Base-by-base conservation (phyloP, 2,113 vertebrate genomes). In the Puffinus mauretanicus region DNA sequence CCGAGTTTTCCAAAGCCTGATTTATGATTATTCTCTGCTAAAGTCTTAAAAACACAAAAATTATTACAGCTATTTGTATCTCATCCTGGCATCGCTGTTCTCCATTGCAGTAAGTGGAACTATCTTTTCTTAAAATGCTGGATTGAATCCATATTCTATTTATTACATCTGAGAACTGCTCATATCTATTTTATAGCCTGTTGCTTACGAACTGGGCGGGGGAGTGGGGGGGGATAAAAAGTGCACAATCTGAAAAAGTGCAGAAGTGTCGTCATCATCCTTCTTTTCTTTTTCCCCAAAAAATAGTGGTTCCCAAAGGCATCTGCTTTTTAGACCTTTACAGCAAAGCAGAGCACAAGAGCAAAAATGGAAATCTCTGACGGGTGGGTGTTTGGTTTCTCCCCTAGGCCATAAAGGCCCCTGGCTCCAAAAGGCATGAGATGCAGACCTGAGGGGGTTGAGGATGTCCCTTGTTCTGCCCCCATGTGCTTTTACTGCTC, bases 51-150 rank as follows among this genome's bases (percentile, higher is more conserved):
- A 81, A 5, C 79, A 86, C 44, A 86, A 47, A 94, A 95, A 87
- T 82, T 77, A 93, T 91, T 93, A n/a, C 66, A 94, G 91, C 90
- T 97, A 88, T 93, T 96, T 93, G 60, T 96, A 92, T 91, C 82
- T 86, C n/a, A 54, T 81, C 51, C 86, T 97, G 90, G 81, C 79
- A 79, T 72, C 71, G 40, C 67, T 94, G 82, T 75, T 94, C 94
- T 95, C 85, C 77, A 52, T 82, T 94, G 95, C 92, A 92, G 46
- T 96, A 96, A 97, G 81, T 90, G 79, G 72, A 89, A 85, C 90
- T 93, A 94, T 84, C 86, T 89, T 93, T 94, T 67, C 85, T 95
- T 93, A 91, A 95, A 96, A 87, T 84, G 55, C 75, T 95, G 95
- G 92, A 96, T 86, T 0, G 1, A 90, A 83, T 96, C 92, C 89